Evolutionary conservation across 64 coral and sea anemone genomes (phyloP).

Genomic region (Pachyseris speciosa): DNA sequence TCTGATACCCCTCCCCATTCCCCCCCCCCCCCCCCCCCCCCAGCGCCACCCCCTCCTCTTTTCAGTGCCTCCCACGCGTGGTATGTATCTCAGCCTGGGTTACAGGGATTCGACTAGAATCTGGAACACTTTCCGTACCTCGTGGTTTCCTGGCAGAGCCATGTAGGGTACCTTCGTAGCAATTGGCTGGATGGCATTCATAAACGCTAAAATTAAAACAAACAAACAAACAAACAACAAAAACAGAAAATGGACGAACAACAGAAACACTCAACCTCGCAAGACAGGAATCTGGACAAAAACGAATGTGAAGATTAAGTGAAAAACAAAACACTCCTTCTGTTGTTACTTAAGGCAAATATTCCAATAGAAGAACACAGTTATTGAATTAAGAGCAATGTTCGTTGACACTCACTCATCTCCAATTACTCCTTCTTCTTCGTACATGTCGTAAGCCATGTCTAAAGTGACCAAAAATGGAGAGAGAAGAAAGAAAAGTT

Average conservation of each 20-base stretch:
- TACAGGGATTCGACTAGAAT: too few relatives aligned
- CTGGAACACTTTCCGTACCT: conserved; percentile 53
- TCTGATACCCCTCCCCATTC: too few relatives aligned
- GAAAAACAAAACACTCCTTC: too few relatives aligned
- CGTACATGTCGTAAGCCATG: conserved; percentile 85
- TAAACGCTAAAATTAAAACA: conserved; percentile 20
- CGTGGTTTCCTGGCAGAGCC: conserved; percentile 73
- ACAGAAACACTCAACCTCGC: neutral
- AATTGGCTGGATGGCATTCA: conserved; percentile 69
- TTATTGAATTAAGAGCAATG: neutral
- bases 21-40: too few relatives aligned
- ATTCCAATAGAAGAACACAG: too few relatives aligned
- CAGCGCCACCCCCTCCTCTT: too few relatives aligned
- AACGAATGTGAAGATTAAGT: too few relatives aligned
- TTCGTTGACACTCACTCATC: conserved; percentile 62
- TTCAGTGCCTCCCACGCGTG: too few relatives aligned
- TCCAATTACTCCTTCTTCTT: conserved; percentile 62
- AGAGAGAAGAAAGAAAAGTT: neutral
- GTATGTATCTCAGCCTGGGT: too few relatives aligned
- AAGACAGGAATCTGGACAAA: too few relatives aligned
- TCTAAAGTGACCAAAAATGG: conserved; percentile 32
- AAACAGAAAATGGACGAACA: neutral
- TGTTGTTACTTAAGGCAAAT: too few relatives aligned
- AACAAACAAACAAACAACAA: neutral
- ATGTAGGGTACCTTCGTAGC: conserved; percentile 65